Conservation (phyloP, 2,113 vertebrate species). For the Lethenteron camtschaticum region DNA sequence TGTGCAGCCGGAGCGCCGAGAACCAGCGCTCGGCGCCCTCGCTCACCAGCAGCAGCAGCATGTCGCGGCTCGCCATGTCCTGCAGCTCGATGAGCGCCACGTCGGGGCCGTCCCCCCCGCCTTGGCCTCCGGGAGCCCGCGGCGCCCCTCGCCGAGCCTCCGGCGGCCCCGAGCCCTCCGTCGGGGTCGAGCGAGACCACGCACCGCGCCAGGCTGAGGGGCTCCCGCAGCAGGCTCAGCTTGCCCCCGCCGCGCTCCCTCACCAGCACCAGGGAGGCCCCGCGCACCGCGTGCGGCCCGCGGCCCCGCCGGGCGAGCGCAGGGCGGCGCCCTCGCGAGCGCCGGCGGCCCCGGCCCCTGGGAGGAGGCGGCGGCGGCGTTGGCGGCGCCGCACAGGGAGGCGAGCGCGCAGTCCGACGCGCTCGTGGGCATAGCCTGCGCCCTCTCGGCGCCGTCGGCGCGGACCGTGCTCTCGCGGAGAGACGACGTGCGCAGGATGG, state of each 20-base stretch:
- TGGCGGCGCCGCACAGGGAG: not conserved
- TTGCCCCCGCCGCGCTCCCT: slow-evolving; percentile 68
- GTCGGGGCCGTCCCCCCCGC: no score
- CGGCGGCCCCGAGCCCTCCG: slow-evolving; percentile 19
- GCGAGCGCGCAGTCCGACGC: no score
- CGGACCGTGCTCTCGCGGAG: no score
- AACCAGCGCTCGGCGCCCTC: slow-evolving; percentile 58
- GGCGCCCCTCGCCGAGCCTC: slow-evolving; percentile 35
- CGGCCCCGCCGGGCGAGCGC: slow-evolving; percentile 2
- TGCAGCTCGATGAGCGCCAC: slow-evolving; percentile 37
- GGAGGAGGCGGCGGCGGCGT: slow-evolving; percentile 16
- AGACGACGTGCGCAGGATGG: no score
- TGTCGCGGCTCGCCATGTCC: slow-evolving; percentile 42
- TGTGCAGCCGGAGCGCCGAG: slow-evolving; percentile 42
- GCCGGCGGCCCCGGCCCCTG: slow-evolving; percentile 12
- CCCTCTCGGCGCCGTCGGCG: no score
- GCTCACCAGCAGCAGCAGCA: not conserved
- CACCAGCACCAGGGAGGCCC: slow-evolving; percentile 51
- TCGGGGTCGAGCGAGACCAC: slow-evolving; percentile 52
- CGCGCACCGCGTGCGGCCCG: slow-evolving; percentile 27
- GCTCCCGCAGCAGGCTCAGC: slow-evolving; percentile 51
- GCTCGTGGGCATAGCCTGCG: no score
- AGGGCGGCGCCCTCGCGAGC: slow-evolving; percentile 11
- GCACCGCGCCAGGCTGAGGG: slow-evolving; percentile 51
- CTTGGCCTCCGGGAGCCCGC: slow-evolving; percentile 31